Conservation (phyloP, 2,888 invertebrate species). For the Caenorhabditis sinica region DNA sequence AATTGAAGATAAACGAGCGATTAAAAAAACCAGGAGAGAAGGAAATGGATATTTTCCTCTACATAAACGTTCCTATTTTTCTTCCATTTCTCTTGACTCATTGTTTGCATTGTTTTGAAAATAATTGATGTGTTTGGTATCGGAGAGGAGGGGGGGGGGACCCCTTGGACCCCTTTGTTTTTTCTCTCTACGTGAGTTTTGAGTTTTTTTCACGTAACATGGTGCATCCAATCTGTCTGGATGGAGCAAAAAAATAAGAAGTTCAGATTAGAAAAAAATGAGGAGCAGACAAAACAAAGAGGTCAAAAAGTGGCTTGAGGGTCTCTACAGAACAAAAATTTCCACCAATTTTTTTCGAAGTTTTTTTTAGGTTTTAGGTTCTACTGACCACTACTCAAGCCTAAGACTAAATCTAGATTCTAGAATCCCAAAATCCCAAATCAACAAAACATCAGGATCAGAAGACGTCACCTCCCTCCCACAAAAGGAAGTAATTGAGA, state of each 20-base stretch:
- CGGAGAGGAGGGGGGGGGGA: no score
- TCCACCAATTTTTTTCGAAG: no score
- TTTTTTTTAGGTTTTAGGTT: no score
- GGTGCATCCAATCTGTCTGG: neutral
- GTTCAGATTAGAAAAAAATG: no score
- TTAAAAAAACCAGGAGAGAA: neutral
- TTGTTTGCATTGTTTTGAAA: neutral
- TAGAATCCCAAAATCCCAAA: neutral
- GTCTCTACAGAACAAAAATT: no score
- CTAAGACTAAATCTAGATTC: neutral
- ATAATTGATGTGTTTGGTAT: constrained; percentile 13
- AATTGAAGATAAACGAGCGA: constrained; percentile 9
- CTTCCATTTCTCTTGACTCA: constrained; percentile 5
- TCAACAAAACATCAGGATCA: neutral
- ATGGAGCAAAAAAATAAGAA: no score
- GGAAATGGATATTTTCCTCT: constrained; percentile 8
- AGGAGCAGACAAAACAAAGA: no score
- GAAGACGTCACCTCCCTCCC: constrained; percentile 7
- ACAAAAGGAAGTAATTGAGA: constrained; percentile 6
- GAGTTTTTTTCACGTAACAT: neutral
- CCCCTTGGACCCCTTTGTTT: neutral
- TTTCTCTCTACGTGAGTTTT: no score
- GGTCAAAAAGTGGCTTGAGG: no score
- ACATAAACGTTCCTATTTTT: constrained; percentile 6
- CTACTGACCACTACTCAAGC: no score